Percentiles rank a stretch among this genome's conserved stretches.
phyloP scores from a whole-genome alignment of 2,797 vertebrate species.

The Squalus acanthias region DNA sequence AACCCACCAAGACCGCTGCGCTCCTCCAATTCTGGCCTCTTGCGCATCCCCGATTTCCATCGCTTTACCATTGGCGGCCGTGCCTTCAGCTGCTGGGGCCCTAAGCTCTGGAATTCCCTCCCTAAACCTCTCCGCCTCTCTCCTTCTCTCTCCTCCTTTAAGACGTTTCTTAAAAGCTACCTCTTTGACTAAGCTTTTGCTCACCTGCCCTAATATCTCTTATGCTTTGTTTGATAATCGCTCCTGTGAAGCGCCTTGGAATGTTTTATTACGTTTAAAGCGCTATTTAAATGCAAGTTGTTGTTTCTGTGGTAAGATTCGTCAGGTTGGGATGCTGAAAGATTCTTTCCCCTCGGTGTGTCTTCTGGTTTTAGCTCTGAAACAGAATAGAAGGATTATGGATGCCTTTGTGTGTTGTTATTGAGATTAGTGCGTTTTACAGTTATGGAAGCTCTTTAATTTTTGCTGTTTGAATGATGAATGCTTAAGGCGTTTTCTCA shows the following conservation, averaged over 20 bases:
- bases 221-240: not conserved
- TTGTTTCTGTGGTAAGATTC: not conserved
- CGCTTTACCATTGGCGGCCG: not conserved
- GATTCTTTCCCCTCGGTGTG: not conserved
- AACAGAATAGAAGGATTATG: slow-evolving; percentile 6
- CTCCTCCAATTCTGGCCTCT: not conserved
- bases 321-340: not conserved
- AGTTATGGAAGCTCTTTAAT: not conserved
- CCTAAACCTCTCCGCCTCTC: not conserved
- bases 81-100: no score
- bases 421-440: not conserved
- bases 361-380: not conserved
- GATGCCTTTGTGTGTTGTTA: not conserved
- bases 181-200: no score
- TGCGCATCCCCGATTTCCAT: not conserved
- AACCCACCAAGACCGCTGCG: not conserved
- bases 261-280: not conserved
- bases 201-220: not conserved
- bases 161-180: not conserved
- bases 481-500: not conserved
- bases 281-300: not conserved
- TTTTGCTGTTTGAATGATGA: not conserved
- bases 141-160: not conserved
- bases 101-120: not conserved
- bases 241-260: not conserved